Evolutionary conservation across 2,888 invertebrate genomes (phyloP), one percentile per base, ranked within the genome.

Genomic region (Thalpophila matura): DNA sequence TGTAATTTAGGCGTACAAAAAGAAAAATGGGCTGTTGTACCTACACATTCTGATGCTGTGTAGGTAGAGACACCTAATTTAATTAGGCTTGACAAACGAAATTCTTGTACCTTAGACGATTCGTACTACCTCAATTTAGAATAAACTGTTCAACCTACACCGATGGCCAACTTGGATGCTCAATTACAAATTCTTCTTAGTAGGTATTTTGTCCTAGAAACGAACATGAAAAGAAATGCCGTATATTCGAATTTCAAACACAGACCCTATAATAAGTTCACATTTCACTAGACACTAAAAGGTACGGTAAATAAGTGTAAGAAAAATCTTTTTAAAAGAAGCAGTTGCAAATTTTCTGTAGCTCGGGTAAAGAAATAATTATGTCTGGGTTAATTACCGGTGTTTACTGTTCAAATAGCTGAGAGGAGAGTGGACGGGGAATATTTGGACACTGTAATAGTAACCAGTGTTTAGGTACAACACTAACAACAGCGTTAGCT

Each of bases 261-360:
- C 46, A 40, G 22, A 10, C 33, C 42, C 33, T 42, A 26, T 38
- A 59, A 64, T 51, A 70, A 59, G 47, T 43, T 71, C 71, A 58
- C 37, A 46, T 70, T 70, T 51, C 58, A 65, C 38, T 47, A 38
- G 46, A 47, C 64, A 49, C 29, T 51, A 64, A 70, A 70, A 71
- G 43, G 35, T 58, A 26, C 37, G 27, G 16, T 5, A 56, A 61
- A 37, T 20, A 42, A 46, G 14, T 35, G 6, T 27, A 51, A 58
- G 37, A 33, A 55, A 68, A 71, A 59, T 38, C 37, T 51, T 59
- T 58, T 37, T 38, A 51, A 29, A 56, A 65, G 33, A 49, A 59
- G 37, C 51, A 42, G 33, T 57, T 58, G 45, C 43, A 43, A 67
- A 60, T 46, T 58, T 51, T 50, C 35, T 54, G 27, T 31, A 20